Evolutionary conservation across 1,140 invertebrate genomes (phyloP).

Genomic region (Caenorhabditis inopinata): DNA sequence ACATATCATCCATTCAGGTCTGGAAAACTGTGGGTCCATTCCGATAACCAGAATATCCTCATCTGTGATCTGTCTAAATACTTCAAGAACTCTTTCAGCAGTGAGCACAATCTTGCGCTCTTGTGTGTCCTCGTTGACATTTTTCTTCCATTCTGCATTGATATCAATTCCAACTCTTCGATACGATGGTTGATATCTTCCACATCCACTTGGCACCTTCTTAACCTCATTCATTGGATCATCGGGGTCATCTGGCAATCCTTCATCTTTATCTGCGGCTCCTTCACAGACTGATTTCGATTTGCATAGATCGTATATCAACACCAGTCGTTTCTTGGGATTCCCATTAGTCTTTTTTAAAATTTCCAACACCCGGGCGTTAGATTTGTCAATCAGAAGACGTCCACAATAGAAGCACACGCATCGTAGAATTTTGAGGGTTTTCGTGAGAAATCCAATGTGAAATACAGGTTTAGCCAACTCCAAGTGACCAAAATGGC

Average conservation of each 20-base stretch:
- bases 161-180: slow-evolving; percentile 84
- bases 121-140: slow-evolving; percentile 94
- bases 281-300: slow-evolving; percentile 97
- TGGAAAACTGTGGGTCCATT: slow-evolving; percentile 74
- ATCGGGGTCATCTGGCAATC: slow-evolving; percentile 35
- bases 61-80: slow-evolving; percentile 93
- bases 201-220: slow-evolving; percentile 83
- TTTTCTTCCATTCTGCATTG: slow-evolving; percentile 88
- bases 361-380: slow-evolving; percentile 96
- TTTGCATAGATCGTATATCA: slow-evolving; percentile 97
- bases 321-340: slow-evolving; percentile 85
- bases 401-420: slow-evolving; percentile 65
- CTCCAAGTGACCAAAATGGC: slow-evolving; percentile 99
- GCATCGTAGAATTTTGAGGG: slow-evolving; percentile 76
- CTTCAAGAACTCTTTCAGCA: slow-evolving; percentile 92
- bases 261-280: slow-evolving; percentile 71
- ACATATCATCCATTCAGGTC: slow-evolving; percentile 99
- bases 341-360: slow-evolving; percentile 87
- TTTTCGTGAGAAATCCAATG: slow-evolving; percentile 94
- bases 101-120: slow-evolving; percentile 88
- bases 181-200: slow-evolving; percentile 91
- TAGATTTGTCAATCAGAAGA: slow-evolving; percentile 72
- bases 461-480: slow-evolving; percentile 97
- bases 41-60: slow-evolving; percentile 91
- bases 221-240: slow-evolving; percentile 24